Evolutionary conservation across 2,113 vertebrate genomes (phyloP).

Genomic region (Coptodon bakossiorum): DNA sequence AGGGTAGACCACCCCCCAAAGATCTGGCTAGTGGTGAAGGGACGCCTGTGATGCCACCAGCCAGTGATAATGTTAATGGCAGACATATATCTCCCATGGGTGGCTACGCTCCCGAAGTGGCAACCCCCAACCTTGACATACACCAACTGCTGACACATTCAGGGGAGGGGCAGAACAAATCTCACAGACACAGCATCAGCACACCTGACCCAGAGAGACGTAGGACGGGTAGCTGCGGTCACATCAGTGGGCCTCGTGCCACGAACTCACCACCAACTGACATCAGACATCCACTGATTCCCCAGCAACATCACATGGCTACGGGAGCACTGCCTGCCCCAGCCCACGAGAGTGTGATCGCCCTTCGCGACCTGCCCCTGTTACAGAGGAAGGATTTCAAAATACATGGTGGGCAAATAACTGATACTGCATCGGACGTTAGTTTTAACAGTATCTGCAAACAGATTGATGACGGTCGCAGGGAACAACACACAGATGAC

Average conservation of each 20-base stretch:
- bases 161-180: neutral
- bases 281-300: too few relatives aligned
- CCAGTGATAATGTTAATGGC: neutral
- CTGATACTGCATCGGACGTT: too few relatives aligned
- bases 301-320: too few relatives aligned
- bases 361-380: too few relatives aligned
- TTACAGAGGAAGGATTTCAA: too few relatives aligned
- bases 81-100: neutral
- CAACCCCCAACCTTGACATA: neutral
- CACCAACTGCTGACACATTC: neutral
- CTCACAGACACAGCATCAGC: neutral
- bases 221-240: neutral
- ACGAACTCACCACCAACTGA: neutral
- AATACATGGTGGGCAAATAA: too few relatives aligned
- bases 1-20: neutral
- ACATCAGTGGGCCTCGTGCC: neutral
- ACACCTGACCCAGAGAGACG: neutral
- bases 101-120: neutral
- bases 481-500: too few relatives aligned
- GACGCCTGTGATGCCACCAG: neutral
- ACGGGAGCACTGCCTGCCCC: too few relatives aligned
- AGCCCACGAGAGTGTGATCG: too few relatives aligned
- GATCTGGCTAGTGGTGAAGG: neutral
- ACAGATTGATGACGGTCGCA: too few relatives aligned
- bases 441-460: too few relatives aligned